Conservation (phyloP, 1,140 invertebrate species). For the Apolygus lucorum region DNA sequence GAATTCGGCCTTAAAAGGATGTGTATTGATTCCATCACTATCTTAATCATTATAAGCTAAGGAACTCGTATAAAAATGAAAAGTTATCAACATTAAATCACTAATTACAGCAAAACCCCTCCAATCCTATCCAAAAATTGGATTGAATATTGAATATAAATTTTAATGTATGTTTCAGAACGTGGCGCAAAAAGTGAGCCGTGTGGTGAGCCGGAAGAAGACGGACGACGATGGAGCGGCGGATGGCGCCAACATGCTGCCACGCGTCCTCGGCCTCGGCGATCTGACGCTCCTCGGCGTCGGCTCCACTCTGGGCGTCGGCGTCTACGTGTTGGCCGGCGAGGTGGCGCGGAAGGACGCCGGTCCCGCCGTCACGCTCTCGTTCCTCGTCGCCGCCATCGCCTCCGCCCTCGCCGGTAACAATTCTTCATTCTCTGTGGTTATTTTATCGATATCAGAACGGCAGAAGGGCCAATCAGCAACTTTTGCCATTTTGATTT, state of each 20-base stretch:
- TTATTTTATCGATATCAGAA: too few relatives aligned
- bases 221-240: constrained; percentile 16
- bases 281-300: constrained; percentile 77
- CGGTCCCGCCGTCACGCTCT: constrained; percentile 77
- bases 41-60: too few relatives aligned
- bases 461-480: too few relatives aligned
- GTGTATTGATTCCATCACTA: too few relatives aligned
- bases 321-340: constrained; percentile 85
- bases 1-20: too few relatives aligned
- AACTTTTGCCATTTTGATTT: too few relatives aligned
- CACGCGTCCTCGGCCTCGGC: constrained; percentile 61
- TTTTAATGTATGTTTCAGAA: constrained; percentile 20
- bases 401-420: constrained; percentile 82
- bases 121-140: too few relatives aligned
- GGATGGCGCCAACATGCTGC: constrained; percentile 43
- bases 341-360: constrained; percentile 73
- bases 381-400: constrained; percentile 79
- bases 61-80: too few relatives aligned
- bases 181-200: not conserved
- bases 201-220: constrained; percentile 22
- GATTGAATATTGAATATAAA: too few relatives aligned
- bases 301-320: constrained; percentile 79
- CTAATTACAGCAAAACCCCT: too few relatives aligned
- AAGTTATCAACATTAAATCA: too few relatives aligned
- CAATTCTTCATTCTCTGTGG: too few relatives aligned